A percentile compares a stretch with the other conserved stretches of the same genome.
Evolutionary conservation across 1,140 invertebrate species (phyloP).

Genomic region (Atta cephalotes): DNA sequence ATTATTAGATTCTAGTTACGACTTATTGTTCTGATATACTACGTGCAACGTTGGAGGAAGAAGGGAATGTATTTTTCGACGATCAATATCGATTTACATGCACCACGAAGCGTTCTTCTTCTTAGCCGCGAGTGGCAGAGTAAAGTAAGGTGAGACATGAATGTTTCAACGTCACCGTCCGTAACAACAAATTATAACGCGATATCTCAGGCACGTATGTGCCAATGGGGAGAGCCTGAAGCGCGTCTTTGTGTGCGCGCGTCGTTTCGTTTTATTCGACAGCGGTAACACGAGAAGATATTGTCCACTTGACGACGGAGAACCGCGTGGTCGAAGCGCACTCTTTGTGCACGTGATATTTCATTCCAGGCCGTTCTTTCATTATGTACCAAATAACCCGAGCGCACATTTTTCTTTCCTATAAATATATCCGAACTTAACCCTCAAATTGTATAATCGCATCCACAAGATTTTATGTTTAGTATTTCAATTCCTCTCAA

Average conservation of each 20-base stretch:
- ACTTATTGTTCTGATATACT: background rate
- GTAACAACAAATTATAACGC: constrained; percentile 69
- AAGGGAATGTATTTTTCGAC: constrained; percentile 19
- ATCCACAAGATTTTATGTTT: background rate
- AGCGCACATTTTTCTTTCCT: background rate
- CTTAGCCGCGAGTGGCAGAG: background rate
- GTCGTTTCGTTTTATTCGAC: constrained; percentile 74
- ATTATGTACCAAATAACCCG: constrained; percentile 14
- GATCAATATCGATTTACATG: constrained; percentile 49
- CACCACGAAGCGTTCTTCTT: background rate
- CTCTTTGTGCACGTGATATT: constrained; percentile 71
- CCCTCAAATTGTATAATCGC: background rate
- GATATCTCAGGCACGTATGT: constrained; percentile 51
- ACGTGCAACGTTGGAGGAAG: background rate
- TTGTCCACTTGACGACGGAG: constrained; percentile 78
- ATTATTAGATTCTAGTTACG: background rate
- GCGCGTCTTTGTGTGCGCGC: constrained; percentile 24
- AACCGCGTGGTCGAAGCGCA: constrained; percentile 68
- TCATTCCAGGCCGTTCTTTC: constrained; percentile 46
- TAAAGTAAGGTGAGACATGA: background rate
- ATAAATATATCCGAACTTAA: constrained; percentile 23
- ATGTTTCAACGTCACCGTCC: constrained; percentile 46
- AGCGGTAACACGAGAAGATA: constrained; percentile 79
- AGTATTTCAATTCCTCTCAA: background rate
- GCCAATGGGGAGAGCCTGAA: constrained; percentile 28